Conservation (phyloP, 2,797 vertebrate species). For the Odontamblyopus lacepedii region DNA sequence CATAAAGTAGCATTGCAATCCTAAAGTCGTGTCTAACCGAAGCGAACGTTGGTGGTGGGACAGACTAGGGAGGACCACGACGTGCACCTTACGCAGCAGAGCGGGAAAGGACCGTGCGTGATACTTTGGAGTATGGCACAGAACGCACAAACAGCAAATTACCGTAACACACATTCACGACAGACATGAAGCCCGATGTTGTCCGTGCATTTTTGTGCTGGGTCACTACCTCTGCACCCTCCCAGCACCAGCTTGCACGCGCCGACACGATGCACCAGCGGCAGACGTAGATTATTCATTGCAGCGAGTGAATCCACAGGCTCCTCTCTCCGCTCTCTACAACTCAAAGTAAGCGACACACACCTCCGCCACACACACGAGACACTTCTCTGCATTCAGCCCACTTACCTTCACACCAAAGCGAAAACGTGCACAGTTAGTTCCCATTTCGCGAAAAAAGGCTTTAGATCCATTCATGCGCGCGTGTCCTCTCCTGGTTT, state of each 20-base stretch:
- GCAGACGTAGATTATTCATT: slow-evolving; percentile 44
- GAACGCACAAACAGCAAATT: slow-evolving; percentile 11
- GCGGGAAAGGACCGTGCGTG: background rate
- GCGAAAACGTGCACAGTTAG: slow-evolving; percentile 65
- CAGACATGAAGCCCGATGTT: slow-evolving; percentile 14
- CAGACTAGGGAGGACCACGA: background rate
- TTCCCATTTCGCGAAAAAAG: slow-evolving; percentile 75
- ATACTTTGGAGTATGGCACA: background rate
- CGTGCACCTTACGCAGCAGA: background rate
- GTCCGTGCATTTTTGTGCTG: slow-evolving; percentile 20
- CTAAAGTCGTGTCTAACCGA: background rate
- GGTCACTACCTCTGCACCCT: slow-evolving; percentile 27
- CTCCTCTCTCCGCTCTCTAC: slow-evolving; percentile 33
- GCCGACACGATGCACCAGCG: slow-evolving; percentile 34
- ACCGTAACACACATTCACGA: background rate
- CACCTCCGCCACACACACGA: slow-evolving; percentile 1
- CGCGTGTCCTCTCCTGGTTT: slow-evolving; percentile 53
- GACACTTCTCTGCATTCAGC: slow-evolving; percentile 14
- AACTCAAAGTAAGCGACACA: slow-evolving; percentile 15
- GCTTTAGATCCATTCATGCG: slow-evolving; percentile 73
- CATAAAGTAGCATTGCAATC: background rate
- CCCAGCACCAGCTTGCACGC: background rate
- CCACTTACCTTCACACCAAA: slow-evolving; percentile 79
- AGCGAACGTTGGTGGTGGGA: background rate
- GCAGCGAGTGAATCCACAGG: slow-evolving; percentile 66